Base-by-base conservation (phyloP, 1,140 invertebrate species). In the Holcopasites calliopsidis region DNA sequence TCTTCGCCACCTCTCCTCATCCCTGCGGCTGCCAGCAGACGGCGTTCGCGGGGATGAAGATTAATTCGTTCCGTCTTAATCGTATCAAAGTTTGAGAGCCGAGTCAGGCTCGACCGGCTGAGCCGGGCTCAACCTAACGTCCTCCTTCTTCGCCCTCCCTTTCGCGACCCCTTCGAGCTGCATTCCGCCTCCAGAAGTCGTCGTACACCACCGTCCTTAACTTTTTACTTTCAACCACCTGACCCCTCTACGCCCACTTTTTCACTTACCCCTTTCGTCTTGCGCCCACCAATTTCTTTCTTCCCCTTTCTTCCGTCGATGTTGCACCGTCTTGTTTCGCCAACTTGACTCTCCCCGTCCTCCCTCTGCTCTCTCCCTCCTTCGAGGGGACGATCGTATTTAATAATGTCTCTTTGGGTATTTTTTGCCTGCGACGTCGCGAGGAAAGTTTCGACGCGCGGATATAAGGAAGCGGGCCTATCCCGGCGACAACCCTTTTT, bases 41-140 rank as follows among this genome's bases (percentile, higher is more conserved):
- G 87, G 82, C 77, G 85, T 84, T 85, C 85, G 77, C 80, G 80
- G 82, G 88, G 90, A 92, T 89, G 91, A 92, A 92, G 91, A 92
- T 92, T 92, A 92, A 92, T 91, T 92, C 91, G 86, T 91, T 91
- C 86, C 89, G 89, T 91, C 90, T 91, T 92, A 92, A 92, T 91
- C 91, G 90, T 88, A 91, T 92, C 89, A 92, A 92, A 92, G 88
- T 92, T 92, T 89, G 88, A 90, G 87, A 91, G 89, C 83, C 85
- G 82, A 84, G 86, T 84, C 86, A 82, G 78, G 82, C 85, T 88
- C 77, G 83, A 83, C 82, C 80, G 82, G 82, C 80, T 80, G 77
- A 88, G 82, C 76, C 66, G 72, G 58, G 76, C 85, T 82, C 83
- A 77, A 85, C 82, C 83, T 85, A 80, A 79, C 79, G 65, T 79